These are phyloP conservation scores for Artibeus jamaicensis DNA, from an alignment of 2,797 vertebrate genomes.

Conservation along the genomic window DNA sequence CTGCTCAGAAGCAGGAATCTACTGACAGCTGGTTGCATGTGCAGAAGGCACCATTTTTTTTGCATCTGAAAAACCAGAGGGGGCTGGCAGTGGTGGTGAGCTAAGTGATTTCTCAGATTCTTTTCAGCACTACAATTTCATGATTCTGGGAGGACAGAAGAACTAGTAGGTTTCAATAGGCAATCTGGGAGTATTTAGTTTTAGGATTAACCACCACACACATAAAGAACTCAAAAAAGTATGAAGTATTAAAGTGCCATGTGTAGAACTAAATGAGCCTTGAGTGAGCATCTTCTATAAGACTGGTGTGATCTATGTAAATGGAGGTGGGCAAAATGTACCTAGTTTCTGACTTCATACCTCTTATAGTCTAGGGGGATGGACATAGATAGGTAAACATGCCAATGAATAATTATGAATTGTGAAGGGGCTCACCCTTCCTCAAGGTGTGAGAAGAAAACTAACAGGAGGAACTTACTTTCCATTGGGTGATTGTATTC, in stretches of 20 bases:
- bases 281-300: background rate
- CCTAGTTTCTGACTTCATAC: background rate
- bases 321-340: background rate
- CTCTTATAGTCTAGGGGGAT: background rate
- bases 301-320: background rate
- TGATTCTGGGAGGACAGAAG: background rate
- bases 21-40: background rate
- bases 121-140: background rate
- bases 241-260: background rate
- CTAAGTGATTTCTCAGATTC: background rate
- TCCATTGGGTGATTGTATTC: background rate
- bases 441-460: background rate
- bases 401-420: background rate
- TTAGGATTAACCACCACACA: background rate
- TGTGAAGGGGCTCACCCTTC: background rate
- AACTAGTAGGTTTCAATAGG: background rate
- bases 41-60: background rate
- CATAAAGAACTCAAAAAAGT: background rate
- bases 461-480: background rate
- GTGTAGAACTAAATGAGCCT: background rate
- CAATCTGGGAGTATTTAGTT: background rate
- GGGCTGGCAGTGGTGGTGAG: background rate
- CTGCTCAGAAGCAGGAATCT: background rate
- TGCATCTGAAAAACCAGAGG: background rate
- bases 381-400: background rate